Evolutionary conservation across 2,888 invertebrate genomes (phyloP), one percentile per base, ranked within the genome.

Genomic region (Bellardia bayeri): DNA sequence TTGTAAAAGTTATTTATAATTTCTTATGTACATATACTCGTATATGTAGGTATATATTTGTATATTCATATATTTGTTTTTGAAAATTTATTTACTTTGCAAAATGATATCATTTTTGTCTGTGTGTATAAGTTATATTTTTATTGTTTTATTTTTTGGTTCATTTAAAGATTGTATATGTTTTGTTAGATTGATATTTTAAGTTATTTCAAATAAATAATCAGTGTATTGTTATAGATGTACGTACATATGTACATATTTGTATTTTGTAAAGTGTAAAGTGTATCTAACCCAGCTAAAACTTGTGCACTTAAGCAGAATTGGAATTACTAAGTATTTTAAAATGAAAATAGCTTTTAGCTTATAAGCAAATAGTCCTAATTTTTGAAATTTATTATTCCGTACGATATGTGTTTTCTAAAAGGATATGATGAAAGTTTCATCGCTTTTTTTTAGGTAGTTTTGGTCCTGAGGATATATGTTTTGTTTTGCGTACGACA

Each of bases 371-470:
- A 69, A 68, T 75, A 75, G 40, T 63, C 11, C 61, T 76, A 76
- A 71, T 45, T 63, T 71, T 66, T 66, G 2, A 54, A 54, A 69
- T 33, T 51, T 37, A 33, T 30, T 69, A 74, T 84, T 84, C 61
- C 76, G 78, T 74, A 87, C 87, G 87, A 87, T 87, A 87, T 87
- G 87, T 87, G 74, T 71, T 83, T 78, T 80, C 56, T 69, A 80
- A 74, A 80, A 78, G 45, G 87, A 87, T 87, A 87, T 87, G 87
- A 87, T 82, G 84, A 85, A 69, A 63, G 78, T 68, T 79, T 87
- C 85, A 85, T 87, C 87, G 64, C 42, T 76, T 85, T 61, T 64
- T 23, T 42, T 85, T 58, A 76, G 49, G 11, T 81, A 51, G 11
- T 16, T 78, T 85, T 85, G 87, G 87, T 87, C 87, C 87, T 87